Evolutionary conservation across 2,888 invertebrate species (phyloP).

Genomic region (Erebia aethiops): DNA sequence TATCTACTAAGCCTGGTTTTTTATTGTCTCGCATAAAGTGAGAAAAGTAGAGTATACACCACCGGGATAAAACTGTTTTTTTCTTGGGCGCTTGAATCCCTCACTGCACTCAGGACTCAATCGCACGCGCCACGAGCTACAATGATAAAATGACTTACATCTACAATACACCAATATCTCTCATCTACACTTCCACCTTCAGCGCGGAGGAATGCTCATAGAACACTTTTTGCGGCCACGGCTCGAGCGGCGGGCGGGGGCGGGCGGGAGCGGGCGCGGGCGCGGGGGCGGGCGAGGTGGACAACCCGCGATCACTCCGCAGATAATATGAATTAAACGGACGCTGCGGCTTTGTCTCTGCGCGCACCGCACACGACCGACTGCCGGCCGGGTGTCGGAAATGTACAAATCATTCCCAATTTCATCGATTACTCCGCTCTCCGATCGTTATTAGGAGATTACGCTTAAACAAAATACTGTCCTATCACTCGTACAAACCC

Average conservation of each 20-base stretch:
- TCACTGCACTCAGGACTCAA: too few species aligned
- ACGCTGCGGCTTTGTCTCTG: background rate
- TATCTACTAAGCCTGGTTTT: too few species aligned
- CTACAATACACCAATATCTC: background rate
- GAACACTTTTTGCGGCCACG: background rate
- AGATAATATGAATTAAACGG: slow-evolving; percentile 20
- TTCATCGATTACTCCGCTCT: slow-evolving; percentile 18
- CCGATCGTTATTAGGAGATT: slow-evolving; percentile 19
- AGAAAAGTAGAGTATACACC: too few species aligned
- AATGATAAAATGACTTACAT: background rate
- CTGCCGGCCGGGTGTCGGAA: slow-evolving; percentile 5
- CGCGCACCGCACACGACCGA: slow-evolving; percentile 7
- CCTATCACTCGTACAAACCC: background rate
- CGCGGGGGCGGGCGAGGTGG: background rate
- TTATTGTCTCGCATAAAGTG: too few species aligned
- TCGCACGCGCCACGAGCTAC: background rate
- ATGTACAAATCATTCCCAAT: slow-evolving; percentile 28
- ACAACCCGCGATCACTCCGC: slow-evolving; percentile 17
- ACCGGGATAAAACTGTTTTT: too few species aligned
- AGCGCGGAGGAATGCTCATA: background rate
- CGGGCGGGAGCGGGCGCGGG: background rate
- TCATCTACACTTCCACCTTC: background rate
- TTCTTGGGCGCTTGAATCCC: too few species aligned
- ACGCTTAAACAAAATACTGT: background rate
- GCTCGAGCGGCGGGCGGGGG: background rate